Conservation (phyloP, 2,113 vertebrate species). For the Laterallus jamaicensis region DNA sequence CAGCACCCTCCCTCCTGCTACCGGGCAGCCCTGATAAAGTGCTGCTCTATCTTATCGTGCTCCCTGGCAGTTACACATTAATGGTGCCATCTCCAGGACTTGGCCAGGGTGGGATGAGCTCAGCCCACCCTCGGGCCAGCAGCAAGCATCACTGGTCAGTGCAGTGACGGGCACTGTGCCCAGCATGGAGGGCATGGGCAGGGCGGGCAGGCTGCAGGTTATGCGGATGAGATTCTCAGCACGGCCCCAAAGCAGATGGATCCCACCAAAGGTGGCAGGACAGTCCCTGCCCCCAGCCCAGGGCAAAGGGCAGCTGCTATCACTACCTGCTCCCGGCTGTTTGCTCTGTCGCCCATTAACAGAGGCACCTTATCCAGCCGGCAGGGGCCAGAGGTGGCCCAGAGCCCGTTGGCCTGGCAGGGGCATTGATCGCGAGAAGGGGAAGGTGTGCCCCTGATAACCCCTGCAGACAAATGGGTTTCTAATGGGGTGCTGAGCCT, state of each 20-base stretch:
- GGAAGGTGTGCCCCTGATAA: constrained; percentile 35
- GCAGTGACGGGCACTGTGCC: rapidly evolving
- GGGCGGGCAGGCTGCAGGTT: not conserved
- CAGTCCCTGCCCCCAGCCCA: not conserved
- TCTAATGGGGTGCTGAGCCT: constrained; percentile 9
- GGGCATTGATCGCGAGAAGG: not conserved
- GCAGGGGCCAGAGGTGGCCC: not conserved
- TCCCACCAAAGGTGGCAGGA: not conserved
- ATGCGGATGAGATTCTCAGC: not conserved
- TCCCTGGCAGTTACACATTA: constrained; percentile 37
- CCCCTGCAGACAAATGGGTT: constrained; percentile 46
- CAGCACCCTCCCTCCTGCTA: constrained; percentile 38
- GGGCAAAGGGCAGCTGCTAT: constrained; percentile 54
- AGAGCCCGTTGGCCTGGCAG: not conserved
- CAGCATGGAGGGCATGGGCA: rapidly evolving
- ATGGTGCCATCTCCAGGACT: not conserved
- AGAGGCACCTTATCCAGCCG: not conserved
- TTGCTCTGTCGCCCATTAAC: constrained; percentile 52
- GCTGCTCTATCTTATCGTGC: constrained; percentile 28
- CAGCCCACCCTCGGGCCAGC: not conserved
- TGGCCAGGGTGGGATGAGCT: not conserved
- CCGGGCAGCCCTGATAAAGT: constrained; percentile 45
- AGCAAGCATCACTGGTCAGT: not conserved
- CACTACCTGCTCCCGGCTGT: not conserved
- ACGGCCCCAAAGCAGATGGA: not conserved